These are phyloP conservation scores for Rotaria macrura DNA, from an alignment of 2,888 invertebrate species.

Conservation along the genomic window DNA sequence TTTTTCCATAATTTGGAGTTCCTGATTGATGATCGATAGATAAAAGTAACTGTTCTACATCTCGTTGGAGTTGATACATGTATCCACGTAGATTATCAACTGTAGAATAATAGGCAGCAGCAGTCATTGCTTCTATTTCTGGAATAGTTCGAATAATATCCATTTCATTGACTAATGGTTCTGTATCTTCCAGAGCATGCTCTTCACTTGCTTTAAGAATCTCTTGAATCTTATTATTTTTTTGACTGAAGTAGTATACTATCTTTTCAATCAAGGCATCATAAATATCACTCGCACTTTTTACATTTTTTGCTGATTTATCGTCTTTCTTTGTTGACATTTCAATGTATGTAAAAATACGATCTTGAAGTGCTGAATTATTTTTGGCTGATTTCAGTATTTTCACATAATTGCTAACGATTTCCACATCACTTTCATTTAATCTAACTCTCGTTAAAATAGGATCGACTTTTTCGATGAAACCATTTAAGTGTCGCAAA, in stretches of 20 bases:
- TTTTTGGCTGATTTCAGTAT: not conserved
- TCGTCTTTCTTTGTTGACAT: not conserved
- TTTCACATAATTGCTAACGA: not conserved
- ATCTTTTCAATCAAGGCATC: not conserved
- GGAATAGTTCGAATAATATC: not conserved
- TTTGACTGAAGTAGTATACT: not conserved
- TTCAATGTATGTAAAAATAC: not conserved
- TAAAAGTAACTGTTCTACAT: not conserved
- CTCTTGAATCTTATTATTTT: not conserved
- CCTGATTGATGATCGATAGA: not conserved
- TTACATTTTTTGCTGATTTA: not conserved
- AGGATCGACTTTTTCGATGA: not conserved
- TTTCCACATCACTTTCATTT: not conserved
- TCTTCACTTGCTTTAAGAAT: not conserved
- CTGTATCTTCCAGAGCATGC: not conserved
- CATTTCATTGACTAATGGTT: not conserved
- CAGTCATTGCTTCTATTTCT: not conserved
- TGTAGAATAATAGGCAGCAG: not conserved
- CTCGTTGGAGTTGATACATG: not conserved
- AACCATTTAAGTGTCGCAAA: not conserved
- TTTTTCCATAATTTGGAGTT: not conserved
- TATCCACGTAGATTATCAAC: not conserved
- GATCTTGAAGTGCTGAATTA: not conserved
- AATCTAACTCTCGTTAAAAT: not conserved
- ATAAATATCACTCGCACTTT: not conserved